Conservation (phyloP, 2,113 vertebrate species). For the Uropsilus gracilis region DNA sequence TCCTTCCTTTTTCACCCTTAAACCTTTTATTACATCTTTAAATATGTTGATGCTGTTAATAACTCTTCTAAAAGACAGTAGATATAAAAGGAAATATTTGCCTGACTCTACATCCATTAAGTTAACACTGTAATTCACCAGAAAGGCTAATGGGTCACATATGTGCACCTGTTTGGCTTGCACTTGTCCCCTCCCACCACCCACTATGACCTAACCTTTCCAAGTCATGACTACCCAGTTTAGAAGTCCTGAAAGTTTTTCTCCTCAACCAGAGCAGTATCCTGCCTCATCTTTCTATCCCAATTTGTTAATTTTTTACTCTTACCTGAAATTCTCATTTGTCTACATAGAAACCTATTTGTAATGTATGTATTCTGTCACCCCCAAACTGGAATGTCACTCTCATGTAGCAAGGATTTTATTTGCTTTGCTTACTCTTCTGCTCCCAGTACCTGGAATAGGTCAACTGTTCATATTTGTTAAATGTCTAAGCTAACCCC, state of each 20-base stretch:
- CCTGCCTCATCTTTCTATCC: neutral
- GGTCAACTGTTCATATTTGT: neutral
- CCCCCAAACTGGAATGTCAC: neutral
- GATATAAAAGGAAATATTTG: neutral
- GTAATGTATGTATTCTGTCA: neutral
- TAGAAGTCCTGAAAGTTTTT: neutral
- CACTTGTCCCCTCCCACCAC: too few relatives aligned
- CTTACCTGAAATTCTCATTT: neutral
- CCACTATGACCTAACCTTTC: neutral
- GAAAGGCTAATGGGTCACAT: neutral
- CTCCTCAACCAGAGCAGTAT: neutral
- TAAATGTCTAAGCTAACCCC: neutral
- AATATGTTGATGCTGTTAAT: neutral
- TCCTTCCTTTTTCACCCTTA: neutral
- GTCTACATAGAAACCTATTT: neutral
- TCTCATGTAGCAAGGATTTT: neutral
- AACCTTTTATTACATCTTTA: neutral
- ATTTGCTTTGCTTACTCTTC: neutral
- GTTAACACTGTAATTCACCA: neutral
- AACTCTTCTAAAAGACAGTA: neutral
- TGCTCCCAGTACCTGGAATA: too few relatives aligned
- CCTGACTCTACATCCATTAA: neutral
- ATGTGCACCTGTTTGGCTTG: neutral
- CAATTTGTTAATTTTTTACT: neutral
- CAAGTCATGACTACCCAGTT: neutral